Evolutionary conservation across 2,888 invertebrate species (phyloP).

Genomic region (Seladonia tumulorum): DNA sequence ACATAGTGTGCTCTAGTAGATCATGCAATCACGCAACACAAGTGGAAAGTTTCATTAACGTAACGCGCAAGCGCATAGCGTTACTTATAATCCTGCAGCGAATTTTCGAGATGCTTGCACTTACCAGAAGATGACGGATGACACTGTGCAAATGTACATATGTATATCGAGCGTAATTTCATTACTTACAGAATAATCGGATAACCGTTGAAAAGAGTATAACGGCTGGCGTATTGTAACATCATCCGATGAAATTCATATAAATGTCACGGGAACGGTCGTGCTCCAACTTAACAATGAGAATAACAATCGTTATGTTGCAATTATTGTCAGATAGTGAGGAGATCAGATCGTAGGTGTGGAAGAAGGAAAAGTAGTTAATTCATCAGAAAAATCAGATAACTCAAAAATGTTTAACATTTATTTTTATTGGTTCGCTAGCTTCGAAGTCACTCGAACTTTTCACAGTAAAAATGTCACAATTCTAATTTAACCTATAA

Average conservation of each 20-base stretch:
- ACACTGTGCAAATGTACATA: not conserved
- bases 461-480: no score
- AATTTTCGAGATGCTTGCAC: slow-evolving; percentile 53
- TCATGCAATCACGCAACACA: slow-evolving; percentile 36
- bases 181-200: not conserved
- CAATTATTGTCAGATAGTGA: not conserved
- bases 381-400: no score
- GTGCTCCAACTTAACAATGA: not conserved
- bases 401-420: no score
- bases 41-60: slow-evolving; percentile 55
- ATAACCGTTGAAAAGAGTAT: not conserved
- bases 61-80: slow-evolving; percentile 16
- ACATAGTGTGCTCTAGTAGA: slow-evolving; percentile 49
- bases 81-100: slow-evolving; percentile 5
- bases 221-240: not conserved
- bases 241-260: not conserved
- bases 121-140: not conserved
- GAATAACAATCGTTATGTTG: not conserved
- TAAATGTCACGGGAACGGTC: not conserved
- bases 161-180: not conserved
- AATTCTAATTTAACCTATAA: no score
- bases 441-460: no score
- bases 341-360: not conserved
- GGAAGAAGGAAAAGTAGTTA: not conserved
- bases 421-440: no score